These are phyloP conservation scores for Charadrius vociferus DNA, from an alignment of 2,113 vertebrate genomes.

Conservation along the genomic window DNA sequence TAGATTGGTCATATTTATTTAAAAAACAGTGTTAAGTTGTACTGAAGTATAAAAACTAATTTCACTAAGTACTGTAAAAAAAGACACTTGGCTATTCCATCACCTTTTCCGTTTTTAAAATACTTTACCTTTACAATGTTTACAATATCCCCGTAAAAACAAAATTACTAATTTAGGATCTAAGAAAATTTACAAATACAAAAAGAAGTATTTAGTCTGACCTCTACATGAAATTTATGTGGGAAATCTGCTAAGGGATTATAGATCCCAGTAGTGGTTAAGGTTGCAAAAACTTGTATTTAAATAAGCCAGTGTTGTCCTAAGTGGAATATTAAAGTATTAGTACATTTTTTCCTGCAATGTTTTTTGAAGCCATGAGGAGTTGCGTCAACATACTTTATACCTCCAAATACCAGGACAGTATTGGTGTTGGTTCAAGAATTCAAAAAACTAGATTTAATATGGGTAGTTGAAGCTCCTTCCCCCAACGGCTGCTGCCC, in stretches of 20 bases:
- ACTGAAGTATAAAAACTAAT: neutral
- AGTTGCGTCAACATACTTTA: neutral
- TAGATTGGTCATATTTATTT: neutral
- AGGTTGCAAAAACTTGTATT: neutral
- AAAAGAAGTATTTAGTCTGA: neutral
- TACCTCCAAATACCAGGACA: neutral
- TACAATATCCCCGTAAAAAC: neutral
- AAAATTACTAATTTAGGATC: neutral
- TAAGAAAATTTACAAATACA: neutral
- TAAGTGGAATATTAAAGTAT: slow-evolving; percentile 9
- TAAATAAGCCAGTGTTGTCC: neutral
- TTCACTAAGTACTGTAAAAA: neutral
- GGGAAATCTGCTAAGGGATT: neutral
- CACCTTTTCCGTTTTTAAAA: neutral
- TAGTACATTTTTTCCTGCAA: neutral
- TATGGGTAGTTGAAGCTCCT: neutral
- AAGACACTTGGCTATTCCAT: neutral
- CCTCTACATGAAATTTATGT: neutral
- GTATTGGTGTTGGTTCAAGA: neutral
- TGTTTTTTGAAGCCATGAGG: neutral
- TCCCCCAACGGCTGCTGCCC: neutral
- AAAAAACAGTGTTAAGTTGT: neutral
- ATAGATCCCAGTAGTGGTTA: neutral
- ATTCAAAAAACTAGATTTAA: neutral
- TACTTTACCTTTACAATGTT: neutral